Base-by-base conservation (phyloP, 1,140 invertebrate genomes). In the Eumeta japonica region DNA sequence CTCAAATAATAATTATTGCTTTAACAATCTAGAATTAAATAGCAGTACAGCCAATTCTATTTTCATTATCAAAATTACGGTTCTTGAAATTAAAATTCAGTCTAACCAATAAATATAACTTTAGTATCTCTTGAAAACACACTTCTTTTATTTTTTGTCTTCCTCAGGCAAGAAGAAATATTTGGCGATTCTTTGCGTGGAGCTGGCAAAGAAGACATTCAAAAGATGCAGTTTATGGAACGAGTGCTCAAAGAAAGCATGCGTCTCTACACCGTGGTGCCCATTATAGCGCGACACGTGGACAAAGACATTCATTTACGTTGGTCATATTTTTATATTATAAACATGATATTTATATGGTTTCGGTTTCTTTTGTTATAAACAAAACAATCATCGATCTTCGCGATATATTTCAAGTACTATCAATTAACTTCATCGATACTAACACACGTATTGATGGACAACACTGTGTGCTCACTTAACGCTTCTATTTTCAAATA, bases 211-310 rank as follows among this genome's bases (percentile, higher is more conserved):
- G 61, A 66, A 15, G 65, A 71, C 32, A 24, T 73, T 15, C 43
- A 48, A 27, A 57, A 62, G 39, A 58, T 74, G 58, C 50, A 67
- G 19, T 64, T 59, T 28, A 43, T 65, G 27, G 70, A 74, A 18
- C 48, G 65, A 33, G 64, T 71, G 2, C 52, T 74, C 10, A 71
- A 70, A 37, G 70, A 74, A 35, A 60, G 61, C 0, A 62, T 71
- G 58, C 51, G 70, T 16, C 39, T 74, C 2, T 70, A 62, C 35
- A 63, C 66, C 1, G 58, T 63, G 1, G 64, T 60, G 0, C 66
- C 70, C 2, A 42, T 68, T 4, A 67, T 68, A 37, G 61, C 37
- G 7, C 9, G 28, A 10, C 7, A 10, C 28, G 28, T 14, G 13
- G 13, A 10, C 10, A 14, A 14, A 30, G 28, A 10, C 28, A 13